These are phyloP conservation scores for Melanotaenia nigrans DNA, from an alignment of 2,797 vertebrate genomes.

Conservation along the genomic window DNA sequence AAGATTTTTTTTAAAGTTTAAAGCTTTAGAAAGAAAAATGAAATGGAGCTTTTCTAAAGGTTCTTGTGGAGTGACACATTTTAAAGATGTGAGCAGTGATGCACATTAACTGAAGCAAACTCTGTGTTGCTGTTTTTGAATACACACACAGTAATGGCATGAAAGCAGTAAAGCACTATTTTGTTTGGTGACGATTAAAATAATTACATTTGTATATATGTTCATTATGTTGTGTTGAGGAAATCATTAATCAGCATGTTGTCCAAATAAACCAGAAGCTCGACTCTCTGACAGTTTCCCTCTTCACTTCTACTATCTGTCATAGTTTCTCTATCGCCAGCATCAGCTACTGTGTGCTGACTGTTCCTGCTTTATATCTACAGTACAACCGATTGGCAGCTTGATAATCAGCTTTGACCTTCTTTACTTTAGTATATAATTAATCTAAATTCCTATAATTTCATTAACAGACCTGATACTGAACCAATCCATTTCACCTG, in stretches of 20 bases:
- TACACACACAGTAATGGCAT: not conserved
- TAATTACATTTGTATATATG: not conserved
- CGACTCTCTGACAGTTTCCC: not conserved
- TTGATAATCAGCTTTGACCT: not conserved
- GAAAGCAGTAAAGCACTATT: not conserved
- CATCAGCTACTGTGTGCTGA: not conserved
- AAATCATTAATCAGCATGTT: not conserved
- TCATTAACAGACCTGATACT: too few species aligned
- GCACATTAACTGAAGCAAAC: too few species aligned
- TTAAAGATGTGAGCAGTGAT: too few species aligned
- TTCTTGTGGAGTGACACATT: not conserved
- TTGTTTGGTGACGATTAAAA: not conserved
- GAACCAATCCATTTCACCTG: not conserved
- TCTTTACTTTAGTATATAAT: not conserved
- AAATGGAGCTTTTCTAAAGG: not conserved
- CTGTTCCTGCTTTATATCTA: not conserved
- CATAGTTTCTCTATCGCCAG: not conserved
- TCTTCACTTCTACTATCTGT: not conserved
- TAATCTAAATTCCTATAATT: not conserved
- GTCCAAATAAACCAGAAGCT: not conserved
- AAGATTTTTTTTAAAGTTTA: not conserved
- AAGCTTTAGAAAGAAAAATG: too few species aligned
- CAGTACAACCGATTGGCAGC: not conserved
- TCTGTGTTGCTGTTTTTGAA: not conserved
- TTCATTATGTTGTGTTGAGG: not conserved